Evolutionary conservation across 2,888 invertebrate genomes (phyloP).

Genomic region (Osmoderma eremita): DNA sequence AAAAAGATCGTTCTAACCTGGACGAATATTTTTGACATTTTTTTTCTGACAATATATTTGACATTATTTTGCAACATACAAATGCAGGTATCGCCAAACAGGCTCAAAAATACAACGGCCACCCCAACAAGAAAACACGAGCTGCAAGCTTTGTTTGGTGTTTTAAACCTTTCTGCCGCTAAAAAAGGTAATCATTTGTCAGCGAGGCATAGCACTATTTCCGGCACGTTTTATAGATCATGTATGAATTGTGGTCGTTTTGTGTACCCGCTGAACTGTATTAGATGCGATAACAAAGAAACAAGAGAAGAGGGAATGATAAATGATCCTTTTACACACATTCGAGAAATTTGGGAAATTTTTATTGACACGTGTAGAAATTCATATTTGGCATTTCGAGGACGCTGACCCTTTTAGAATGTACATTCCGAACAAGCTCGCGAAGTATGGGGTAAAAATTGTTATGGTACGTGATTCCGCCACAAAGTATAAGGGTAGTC

Average conservation of each 20-base stretch:
- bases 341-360: background rate
- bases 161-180: conserved; percentile 40
- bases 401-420: no score
- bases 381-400: no score
- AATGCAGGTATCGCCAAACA: conserved; percentile 41
- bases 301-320: background rate
- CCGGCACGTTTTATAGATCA: background rate
- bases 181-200: conserved; percentile 25
- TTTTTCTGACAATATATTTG: background rate
- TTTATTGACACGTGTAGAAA: background rate
- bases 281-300: background rate
- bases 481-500: no score
- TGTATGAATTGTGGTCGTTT: background rate
- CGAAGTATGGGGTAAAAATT: no score
- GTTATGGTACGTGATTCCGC: no score
- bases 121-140: conserved; percentile 34
- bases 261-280: background rate
- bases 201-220: background rate
- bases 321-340: background rate
- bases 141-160: conserved; percentile 34
- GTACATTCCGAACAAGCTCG: no score
- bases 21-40: conserved; percentile 30
- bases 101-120: conserved; percentile 33
- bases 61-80: conserved; percentile 29
- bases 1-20: conserved; percentile 32